phyloP scores from a whole-genome alignment of 2,888 invertebrate genomes.

The Malthinus seriepunctatus region DNA sequence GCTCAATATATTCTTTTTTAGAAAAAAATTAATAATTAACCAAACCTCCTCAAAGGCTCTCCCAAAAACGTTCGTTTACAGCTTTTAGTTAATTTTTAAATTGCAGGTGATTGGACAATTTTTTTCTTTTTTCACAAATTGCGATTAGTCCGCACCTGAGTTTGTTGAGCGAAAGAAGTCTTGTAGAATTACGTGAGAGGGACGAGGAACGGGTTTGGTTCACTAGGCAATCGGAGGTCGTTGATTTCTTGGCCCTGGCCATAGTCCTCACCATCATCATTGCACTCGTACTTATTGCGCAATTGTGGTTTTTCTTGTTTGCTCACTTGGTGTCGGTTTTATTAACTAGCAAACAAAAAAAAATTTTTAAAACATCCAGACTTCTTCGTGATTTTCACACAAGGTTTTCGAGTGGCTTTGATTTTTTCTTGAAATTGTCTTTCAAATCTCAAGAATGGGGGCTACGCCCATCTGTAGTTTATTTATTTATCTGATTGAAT shows the following conservation, averaged over 20 bases:
- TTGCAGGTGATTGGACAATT: too few species aligned
- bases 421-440: slow-evolving; percentile 7
- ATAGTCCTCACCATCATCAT: slow-evolving; percentile 32
- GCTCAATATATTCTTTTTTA: too few species aligned
- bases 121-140: background rate
- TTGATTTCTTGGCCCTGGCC: slow-evolving; percentile 51
- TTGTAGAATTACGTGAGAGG: slow-evolving; percentile 26
- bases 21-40: too few species aligned
- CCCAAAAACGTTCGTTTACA: too few species aligned
- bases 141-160: slow-evolving; percentile 16
- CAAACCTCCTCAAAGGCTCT: too few species aligned
- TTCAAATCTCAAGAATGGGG: slow-evolving; percentile 1
- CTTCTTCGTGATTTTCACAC: slow-evolving; percentile 14
- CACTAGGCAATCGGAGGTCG: slow-evolving; percentile 57
- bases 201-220: slow-evolving; percentile 53
- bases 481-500: slow-evolving; percentile 10
- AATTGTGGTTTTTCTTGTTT: slow-evolving; percentile 25
- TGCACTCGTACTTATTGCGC: slow-evolving; percentile 34
- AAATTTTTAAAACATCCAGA: slow-evolving; percentile 9
- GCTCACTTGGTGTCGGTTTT: slow-evolving; percentile 10
- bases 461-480: slow-evolving; percentile 7
- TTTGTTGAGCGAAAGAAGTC: slow-evolving; percentile 10
- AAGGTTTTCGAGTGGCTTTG: slow-evolving; percentile 1
- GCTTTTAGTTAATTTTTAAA: too few species aligned
- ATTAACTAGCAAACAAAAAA: slow-evolving; percentile 9